These are phyloP conservation scores for Acrocephalus scirpaceus DNA, from an alignment of 2,797 vertebrate genomes.

Conservation along the genomic window DNA sequence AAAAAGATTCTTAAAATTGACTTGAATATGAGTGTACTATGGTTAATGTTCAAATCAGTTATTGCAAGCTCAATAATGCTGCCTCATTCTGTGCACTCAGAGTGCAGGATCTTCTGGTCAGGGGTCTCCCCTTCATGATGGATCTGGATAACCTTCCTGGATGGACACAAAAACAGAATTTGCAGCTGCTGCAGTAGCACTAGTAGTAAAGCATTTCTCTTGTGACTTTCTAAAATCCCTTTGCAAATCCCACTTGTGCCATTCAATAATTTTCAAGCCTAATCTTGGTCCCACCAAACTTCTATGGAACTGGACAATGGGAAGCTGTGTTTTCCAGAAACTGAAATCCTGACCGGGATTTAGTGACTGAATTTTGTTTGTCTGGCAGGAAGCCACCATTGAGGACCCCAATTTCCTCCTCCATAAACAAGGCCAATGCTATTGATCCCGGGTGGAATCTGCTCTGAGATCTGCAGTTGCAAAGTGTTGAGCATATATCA, in stretches of 20 bases:
- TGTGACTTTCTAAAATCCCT: background rate
- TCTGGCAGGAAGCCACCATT: background rate
- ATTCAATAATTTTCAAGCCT: background rate
- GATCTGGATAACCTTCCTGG: background rate
- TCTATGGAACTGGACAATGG: background rate
- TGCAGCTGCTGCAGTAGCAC: background rate
- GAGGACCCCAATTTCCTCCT: background rate
- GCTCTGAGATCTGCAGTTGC: background rate
- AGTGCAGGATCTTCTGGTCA: background rate
- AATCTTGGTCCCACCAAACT: background rate
- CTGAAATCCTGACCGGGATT: background rate
- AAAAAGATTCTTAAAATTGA: background rate
- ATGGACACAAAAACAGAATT: background rate
- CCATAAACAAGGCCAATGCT: background rate
- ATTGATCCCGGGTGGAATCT: background rate
- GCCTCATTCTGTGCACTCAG: background rate
- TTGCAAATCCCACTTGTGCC: background rate
- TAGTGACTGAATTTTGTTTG: background rate
- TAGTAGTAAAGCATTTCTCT: background rate
- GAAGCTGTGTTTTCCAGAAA: background rate
- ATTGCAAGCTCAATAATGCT: background rate
- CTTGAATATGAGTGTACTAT: rapidly evolving
- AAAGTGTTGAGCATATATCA: background rate
- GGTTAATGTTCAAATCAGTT: background rate
- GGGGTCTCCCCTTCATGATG: background rate